Base-by-base conservation (phyloP, 2,797 vertebrate species). In the Cyclopterus lumpus region DNA sequence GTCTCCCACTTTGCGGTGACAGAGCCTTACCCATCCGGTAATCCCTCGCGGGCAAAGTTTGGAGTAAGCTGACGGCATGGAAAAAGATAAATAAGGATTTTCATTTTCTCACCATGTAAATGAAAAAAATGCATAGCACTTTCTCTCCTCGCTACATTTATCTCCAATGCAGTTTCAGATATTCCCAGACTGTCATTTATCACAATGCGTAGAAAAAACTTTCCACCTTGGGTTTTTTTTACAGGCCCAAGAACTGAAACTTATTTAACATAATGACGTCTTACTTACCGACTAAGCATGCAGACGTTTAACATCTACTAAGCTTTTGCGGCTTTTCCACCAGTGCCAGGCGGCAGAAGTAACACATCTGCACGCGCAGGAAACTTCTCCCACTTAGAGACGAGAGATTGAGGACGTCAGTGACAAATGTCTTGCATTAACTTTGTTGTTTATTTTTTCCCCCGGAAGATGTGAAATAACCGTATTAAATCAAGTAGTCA, bases 401-500 rank as follows among this genome's bases (percentile, higher is more conserved):
- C 71, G 73, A 86, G 75, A 90, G 87, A 94, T 86, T 88, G 89
- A 92, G 81, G 87, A 89, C 82, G 76, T 92, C 91, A 91, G 90
- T 95, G 95, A 95, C 90, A 93, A 94, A 95, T 95, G 94, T 93
- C 89, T 92, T 91, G 92, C 91, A 94, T 95, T 95, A 95, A 94
- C 92, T 94, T 92, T 94, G 91, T 94, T 95, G 93, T 95, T 95
- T 94, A 93, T 94, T 94, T 92, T 53, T 88, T 83, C 89, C 88
- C 90, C 91, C 83, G 77, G 91, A 94, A 93, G 92, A 93, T 90
- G 89, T 89, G 91, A 93, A 96, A 94, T 94, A 95, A 95, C 95
- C 93, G 92, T 94, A 95, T 95, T 96, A 95, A 95, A 96, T 95
- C 94, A 95, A 93, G 91, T 87, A 91, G 92, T 94, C 93, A 92